Base-by-base conservation (phyloP, 2,113 vertebrate genomes). In the Morone saxatilis region DNA sequence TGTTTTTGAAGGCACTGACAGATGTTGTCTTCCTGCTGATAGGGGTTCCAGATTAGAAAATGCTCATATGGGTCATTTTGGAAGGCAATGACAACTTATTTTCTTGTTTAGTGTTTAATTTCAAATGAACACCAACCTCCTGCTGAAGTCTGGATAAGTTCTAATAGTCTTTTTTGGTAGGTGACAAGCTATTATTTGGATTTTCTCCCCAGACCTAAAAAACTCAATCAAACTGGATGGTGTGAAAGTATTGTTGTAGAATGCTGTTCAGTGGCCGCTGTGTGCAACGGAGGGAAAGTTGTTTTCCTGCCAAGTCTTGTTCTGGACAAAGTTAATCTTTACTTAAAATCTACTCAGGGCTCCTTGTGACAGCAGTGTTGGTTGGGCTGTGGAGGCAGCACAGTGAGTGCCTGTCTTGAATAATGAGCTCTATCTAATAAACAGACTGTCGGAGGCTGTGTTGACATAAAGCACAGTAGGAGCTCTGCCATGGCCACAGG, bases 371-470 rank as follows among this genome's bases (percentile, higher is more conserved):
- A 86, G 80, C 81, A 70, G 74, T 53, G 76, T 84, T 78, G 69
- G 78, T 68, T 16, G 70, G 50, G 38, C 78, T 75, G 80, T 73
- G 77, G 73, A 19, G 36, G 80, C 76, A 79, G 72, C 86, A 76
- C 86, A 86, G 83, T 45, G 76, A 80, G 83, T 50, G 83, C 57
- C 89, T 88, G 89, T 89, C 92, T 71, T 77, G 86, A 91, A 89
- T 94, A 94, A 94, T 92, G 92, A 94, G 92, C 91, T 81, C 88
- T 45, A 59, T 89, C 89, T 90, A 91, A 90, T 93, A 91, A 91
- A 90, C 87, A 85, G 85, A 79, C 86, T 82, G 90, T 84, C 60
- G 76, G 86, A 86, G 86, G 77, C 78, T 62, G 76, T 87, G 86
- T 89, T 92, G 90, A 91, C 90, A 86, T 51, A 81, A 80, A 87